Evolutionary conservation across 2,888 invertebrate genomes (phyloP).

Genomic region (Dryococelus australis): DNA sequence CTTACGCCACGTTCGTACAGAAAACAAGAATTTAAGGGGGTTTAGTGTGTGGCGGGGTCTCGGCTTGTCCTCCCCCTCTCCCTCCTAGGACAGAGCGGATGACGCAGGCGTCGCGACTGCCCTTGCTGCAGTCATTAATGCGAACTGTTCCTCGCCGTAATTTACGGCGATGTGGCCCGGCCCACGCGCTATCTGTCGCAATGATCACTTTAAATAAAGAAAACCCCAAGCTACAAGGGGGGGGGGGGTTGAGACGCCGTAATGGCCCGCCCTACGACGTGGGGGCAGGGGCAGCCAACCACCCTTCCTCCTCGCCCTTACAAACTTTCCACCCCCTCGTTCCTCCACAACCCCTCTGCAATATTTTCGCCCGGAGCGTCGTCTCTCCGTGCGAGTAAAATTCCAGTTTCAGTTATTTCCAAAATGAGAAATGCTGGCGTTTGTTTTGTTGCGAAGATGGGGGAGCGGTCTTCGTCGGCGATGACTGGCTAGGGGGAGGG

Average conservation of each 20-base stretch:
- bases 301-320: not conserved
- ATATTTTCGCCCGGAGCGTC: not conserved
- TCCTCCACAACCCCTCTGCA: not conserved
- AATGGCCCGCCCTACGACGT: not conserved
- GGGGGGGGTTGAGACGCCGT: not conserved
- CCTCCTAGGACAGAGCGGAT: constrained; percentile 18
- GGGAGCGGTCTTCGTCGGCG: not conserved
- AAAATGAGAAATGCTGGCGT: constrained; percentile 27
- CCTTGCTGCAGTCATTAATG: constrained; percentile 41
- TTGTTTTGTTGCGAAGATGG: not conserved
- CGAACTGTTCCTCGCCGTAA: constrained; percentile 42
- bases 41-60: not conserved
- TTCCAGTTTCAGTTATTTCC: constrained; percentile 26
- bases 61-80: not conserved
- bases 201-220: constrained; percentile 45
- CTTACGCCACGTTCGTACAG: constrained; percentile 26
- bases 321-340: not conserved
- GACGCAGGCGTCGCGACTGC: constrained; percentile 31
- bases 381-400: constrained; percentile 13
- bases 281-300: not conserved
- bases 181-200: constrained; percentile 39
- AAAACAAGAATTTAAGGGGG: constrained; percentile 33
- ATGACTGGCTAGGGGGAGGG: not conserved
- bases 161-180: constrained; percentile 36
- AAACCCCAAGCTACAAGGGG: constrained; percentile 29